A percentile compares a stretch with the other conserved stretches of the same genome.
These are phyloP conservation scores for Nephrotoma guestfalica DNA, from an alignment of 2,888 invertebrate genomes.

Conservation along the genomic window DNA sequence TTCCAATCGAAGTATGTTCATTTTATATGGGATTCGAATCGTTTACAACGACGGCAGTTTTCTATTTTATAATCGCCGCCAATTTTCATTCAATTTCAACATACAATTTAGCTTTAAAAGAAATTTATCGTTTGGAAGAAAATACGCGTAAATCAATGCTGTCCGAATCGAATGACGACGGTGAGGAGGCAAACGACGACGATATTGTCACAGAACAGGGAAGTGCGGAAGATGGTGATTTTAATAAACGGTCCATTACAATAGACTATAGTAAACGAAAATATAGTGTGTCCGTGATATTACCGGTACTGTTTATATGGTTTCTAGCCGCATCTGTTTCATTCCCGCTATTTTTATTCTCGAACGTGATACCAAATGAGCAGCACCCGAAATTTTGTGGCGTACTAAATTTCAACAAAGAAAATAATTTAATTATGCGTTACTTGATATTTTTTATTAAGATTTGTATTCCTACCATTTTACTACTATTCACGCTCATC, in stretches of 20 bases:
- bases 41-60: slow-evolving; percentile 38
- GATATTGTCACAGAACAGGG: slow-evolving; percentile 17
- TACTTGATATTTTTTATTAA: slow-evolving; percentile 10
- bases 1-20: slow-evolving; percentile 36
- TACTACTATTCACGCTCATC: slow-evolving; percentile 9
- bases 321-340: slow-evolving; percentile 41
- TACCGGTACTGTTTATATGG: slow-evolving; percentile 43
- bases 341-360: slow-evolving; percentile 30
- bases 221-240: slow-evolving; percentile 9
- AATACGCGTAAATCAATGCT: neutral
- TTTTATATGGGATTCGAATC: slow-evolving; percentile 40
- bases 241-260: slow-evolving; percentile 32
- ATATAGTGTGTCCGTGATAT: slow-evolving; percentile 34
- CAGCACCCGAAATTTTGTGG: slow-evolving; percentile 10
- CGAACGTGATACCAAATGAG: slow-evolving; percentile 12
- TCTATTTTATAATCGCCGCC: slow-evolving; percentile 40
- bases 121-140: slow-evolving; percentile 2
- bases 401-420: slow-evolving; percentile 11
- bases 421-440: slow-evolving; percentile 13
- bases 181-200: slow-evolving; percentile 7
- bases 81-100: slow-evolving; percentile 43
- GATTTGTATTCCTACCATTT: slow-evolving; percentile 11
- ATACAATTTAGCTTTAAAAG: slow-evolving; percentile 13
- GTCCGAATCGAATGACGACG: slow-evolving; percentile 9
- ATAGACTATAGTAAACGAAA: slow-evolving; percentile 38